Percentiles rank a stretch among this genome's conserved stretches.
These are phyloP conservation scores for Malacoraja senta DNA, from an alignment of 2,797 vertebrate genomes.

Conservation along the genomic window DNA sequence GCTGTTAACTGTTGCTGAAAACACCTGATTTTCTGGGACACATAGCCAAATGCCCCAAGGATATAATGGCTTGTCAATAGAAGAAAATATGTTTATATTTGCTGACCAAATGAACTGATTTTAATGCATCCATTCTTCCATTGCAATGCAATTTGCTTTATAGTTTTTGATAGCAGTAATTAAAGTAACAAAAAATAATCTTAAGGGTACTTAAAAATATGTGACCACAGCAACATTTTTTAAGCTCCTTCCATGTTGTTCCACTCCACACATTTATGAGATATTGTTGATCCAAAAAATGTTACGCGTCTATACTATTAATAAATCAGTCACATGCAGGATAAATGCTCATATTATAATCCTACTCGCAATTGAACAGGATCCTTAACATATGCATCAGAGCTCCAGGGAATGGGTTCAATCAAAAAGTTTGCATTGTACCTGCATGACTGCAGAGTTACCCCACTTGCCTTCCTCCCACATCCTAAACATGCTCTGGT, in stretches of 20 bases:
- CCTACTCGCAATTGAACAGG: neutral
- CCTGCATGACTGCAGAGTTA: too few species aligned
- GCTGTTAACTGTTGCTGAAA: neutral
- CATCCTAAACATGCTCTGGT: too few species aligned
- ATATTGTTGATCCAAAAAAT: neutral
- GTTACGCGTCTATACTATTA: too few species aligned
- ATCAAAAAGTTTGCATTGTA: too few species aligned
- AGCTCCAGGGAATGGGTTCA: too few species aligned
- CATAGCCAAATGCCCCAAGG: neutral
- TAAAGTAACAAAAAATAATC: conserved; percentile 14
- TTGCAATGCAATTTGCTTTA: neutral
- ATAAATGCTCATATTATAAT: neutral
- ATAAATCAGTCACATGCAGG: neutral
- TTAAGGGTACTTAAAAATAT: neutral
- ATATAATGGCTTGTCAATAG: neutral
- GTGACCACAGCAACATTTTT: neutral
- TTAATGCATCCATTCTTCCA: neutral
- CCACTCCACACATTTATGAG: neutral
- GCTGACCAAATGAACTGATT: neutral
- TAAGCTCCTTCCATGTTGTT: neutral
- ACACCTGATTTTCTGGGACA: neutral
- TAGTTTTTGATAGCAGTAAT: neutral
- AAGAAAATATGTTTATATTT: neutral
- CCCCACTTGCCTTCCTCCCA: too few species aligned
- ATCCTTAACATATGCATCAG: neutral